phyloP scores from a whole-genome alignment of 2,888 invertebrate genomes.

The Cataglyphis rosenhaueri region DNA sequence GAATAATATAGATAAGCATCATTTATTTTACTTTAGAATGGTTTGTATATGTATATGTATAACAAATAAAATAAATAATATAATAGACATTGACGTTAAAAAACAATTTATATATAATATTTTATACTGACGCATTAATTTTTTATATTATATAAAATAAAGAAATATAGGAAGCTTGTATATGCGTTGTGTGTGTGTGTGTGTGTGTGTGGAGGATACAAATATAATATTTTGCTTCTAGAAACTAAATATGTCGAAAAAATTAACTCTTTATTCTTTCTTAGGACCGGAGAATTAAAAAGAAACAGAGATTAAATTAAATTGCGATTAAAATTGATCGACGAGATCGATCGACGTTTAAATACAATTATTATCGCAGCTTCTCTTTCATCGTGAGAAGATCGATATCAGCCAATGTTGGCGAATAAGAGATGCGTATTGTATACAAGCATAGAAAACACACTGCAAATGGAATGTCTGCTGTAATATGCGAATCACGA shows the following conservation, averaged over 20 bases:
- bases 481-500: constrained; percentile 63
- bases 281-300: background rate
- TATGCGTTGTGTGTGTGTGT: no score
- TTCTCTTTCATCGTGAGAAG: background rate
- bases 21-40: constrained; percentile 10
- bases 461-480: constrained; percentile 63
- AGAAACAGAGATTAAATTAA: constrained; percentile 3
- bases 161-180: background rate
- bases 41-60: background rate
- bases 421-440: constrained; percentile 11
- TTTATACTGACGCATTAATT: background rate
- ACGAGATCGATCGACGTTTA: background rate
- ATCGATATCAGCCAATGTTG: constrained; percentile 21
- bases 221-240: background rate
- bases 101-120: background rate
- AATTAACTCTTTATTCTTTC: background rate
- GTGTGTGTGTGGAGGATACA: background rate
- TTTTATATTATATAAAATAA: background rate
- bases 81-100: background rate
- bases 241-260: background rate
- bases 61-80: background rate
- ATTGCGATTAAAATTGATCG: background rate
- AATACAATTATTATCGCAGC: background rate
- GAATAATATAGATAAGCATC: background rate
- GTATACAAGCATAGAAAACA: constrained; percentile 9